Percentiles rank a stretch among this genome's conserved stretches.
phyloP scores from a whole-genome alignment of 2,113 vertebrate genomes.

The Anolis carolinensis region DNA sequence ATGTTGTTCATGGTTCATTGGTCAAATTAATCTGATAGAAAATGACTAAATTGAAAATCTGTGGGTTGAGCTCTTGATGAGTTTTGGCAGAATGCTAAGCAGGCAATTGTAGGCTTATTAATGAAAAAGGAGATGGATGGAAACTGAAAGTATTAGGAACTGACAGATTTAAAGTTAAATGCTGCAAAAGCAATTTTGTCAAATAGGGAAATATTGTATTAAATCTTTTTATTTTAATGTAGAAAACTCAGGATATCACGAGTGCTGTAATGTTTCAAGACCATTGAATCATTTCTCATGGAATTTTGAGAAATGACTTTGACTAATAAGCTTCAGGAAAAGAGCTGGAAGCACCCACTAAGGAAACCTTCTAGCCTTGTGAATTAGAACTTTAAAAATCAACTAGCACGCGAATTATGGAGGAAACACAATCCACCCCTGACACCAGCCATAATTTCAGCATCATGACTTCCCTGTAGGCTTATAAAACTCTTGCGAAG shows the following conservation, averaged over 20 bases:
- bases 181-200: conserved; percentile 27
- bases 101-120: conserved; percentile 48
- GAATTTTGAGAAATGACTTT: background rate
- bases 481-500: too few species aligned
- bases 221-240: conserved; percentile 16
- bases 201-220: conserved; percentile 48
- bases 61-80: conserved; percentile 56
- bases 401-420: background rate
- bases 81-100: conserved; percentile 50
- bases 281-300: background rate
- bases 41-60: conserved; percentile 65
- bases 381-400: background rate
- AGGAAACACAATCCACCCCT: background rate
- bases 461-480: too few species aligned
- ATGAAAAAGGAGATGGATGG: conserved; percentile 45
- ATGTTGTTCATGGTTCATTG: conserved; percentile 58
- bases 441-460: background rate
- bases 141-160: conserved; percentile 55
- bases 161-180: conserved; percentile 51
- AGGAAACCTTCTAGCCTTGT: background rate
- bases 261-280: background rate
- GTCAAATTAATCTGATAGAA: conserved; percentile 62
- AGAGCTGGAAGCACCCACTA: background rate
- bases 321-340: background rate
- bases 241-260: background rate